Percentiles rank a stretch among this genome's conserved stretches.
Conservation (phyloP, 2,888 invertebrate species). For the Oscheius sp. region DNA sequence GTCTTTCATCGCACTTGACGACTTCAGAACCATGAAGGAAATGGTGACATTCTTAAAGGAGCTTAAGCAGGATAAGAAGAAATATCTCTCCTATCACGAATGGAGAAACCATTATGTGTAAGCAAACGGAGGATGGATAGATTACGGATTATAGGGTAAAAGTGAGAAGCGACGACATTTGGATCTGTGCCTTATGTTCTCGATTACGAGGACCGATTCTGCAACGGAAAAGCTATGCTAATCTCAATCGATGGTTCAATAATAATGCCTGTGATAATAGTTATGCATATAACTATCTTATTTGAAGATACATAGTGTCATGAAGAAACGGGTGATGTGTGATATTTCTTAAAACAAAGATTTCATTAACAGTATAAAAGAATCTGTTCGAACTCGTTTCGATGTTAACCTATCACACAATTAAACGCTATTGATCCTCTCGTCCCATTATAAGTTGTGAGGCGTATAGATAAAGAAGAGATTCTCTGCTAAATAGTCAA, state of each 20-base stretch:
- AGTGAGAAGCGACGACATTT: not conserved
- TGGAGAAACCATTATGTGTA: conserved; percentile 47
- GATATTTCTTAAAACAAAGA: too few species aligned
- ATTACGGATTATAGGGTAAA: not conserved
- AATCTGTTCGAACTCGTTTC: too few species aligned
- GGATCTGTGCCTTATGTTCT: not conserved
- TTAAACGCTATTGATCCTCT: too few species aligned
- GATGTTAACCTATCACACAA: too few species aligned
- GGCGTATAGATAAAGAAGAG: too few species aligned
- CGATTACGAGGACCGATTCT: not conserved
- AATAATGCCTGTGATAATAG: not conserved
- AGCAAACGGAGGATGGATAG: not conserved
- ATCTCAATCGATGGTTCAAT: not conserved
- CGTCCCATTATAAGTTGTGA: too few species aligned
- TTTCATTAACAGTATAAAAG: too few species aligned
- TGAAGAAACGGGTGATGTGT: too few species aligned
- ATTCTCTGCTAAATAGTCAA: too few species aligned
- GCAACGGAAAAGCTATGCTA: not conserved
- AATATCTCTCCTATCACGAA: conserved; percentile 42
- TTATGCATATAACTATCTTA: conserved; percentile 5
- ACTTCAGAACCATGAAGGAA: conserved; percentile 37
- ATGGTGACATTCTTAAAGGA: conserved; percentile 36
- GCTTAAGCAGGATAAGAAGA: conserved; percentile 36
- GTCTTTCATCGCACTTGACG: conserved; percentile 47
- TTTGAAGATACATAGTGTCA: too few species aligned